These are phyloP conservation scores for Coelogynopora nodosa DNA, from an alignment of 2,888 invertebrate genomes.

Conservation along the genomic window DNA sequence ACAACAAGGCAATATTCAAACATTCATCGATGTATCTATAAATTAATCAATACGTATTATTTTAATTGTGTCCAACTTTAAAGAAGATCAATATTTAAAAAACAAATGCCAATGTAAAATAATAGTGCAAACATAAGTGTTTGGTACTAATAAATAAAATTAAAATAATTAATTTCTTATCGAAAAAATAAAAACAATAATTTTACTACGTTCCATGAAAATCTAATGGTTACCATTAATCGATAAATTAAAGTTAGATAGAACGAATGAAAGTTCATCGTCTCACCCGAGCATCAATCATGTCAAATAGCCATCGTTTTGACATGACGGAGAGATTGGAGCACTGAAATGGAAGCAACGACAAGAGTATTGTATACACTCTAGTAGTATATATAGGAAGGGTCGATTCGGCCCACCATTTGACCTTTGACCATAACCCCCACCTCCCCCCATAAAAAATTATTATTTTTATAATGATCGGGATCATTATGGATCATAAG, in stretches of 20 bases:
- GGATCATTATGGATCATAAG: no score
- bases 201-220: no score
- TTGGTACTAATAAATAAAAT: no score
- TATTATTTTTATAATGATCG: no score
- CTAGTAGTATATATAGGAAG: no score
- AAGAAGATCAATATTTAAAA: neutral
- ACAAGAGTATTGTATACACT: no score
- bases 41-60: neutral
- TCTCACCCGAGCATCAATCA: neutral
- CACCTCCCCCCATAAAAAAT: no score
- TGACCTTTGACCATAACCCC: no score
- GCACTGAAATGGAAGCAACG: neutral
- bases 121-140: neutral
- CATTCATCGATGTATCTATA: neutral
- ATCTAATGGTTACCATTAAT: neutral
- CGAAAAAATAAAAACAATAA: no score
- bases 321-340: neutral
- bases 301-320: neutral
- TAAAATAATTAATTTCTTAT: no score
- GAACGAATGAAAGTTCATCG: no score
- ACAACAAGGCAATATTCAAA: neutral
- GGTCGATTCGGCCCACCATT: no score
- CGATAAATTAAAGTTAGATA: neutral
- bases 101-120: neutral
- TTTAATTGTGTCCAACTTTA: neutral